Percentiles rank a stretch among this genome's conserved stretches.
Conservation (phyloP, 2,888 invertebrate genomes). For the Theodoxus fluviatilis region DNA sequence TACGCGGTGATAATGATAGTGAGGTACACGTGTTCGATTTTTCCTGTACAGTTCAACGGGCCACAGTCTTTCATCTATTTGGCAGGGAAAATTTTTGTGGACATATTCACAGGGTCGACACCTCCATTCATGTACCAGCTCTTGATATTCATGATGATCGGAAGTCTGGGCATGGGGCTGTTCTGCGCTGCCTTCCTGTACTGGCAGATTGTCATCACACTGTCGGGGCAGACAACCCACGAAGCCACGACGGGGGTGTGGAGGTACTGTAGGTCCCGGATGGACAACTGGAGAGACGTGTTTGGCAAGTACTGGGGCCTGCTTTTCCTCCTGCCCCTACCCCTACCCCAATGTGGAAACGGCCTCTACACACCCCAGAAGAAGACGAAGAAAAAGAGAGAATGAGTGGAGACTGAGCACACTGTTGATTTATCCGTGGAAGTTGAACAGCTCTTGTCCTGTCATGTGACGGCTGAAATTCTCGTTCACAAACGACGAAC, state of each 20-base stretch:
- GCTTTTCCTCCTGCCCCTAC: conserved; percentile 35
- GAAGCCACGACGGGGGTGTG: conserved; percentile 32
- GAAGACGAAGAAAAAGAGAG: no score
- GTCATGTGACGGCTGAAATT: no score
- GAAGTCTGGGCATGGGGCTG: conserved; percentile 33
- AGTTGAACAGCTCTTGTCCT: no score
- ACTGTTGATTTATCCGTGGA: no score
- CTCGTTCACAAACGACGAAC: no score
- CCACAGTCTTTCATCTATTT: conserved; percentile 40
- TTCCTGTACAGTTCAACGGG: conserved; percentile 32
- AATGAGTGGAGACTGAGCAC: no score
- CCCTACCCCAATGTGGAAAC: conserved; percentile 33
- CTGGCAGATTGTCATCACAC: conserved; percentile 38
- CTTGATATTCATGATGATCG: conserved; percentile 35
- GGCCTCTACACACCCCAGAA: no score
- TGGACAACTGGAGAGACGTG: conserved; percentile 36
- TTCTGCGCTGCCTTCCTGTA: conserved; percentile 33
- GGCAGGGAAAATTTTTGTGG: conserved; percentile 27
- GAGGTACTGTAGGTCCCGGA: conserved; percentile 25
- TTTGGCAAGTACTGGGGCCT: conserved; percentile 39
- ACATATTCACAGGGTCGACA: conserved; percentile 16
- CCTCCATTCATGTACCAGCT: conserved; percentile 29
- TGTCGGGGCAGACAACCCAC: conserved; percentile 40
- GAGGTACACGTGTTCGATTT: conserved; percentile 27
- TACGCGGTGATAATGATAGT: conserved; percentile 35